Evolutionary conservation across 2,888 invertebrate species (phyloP), one percentile per base, ranked within the genome.

Genomic region (Tipula confusa): DNA sequence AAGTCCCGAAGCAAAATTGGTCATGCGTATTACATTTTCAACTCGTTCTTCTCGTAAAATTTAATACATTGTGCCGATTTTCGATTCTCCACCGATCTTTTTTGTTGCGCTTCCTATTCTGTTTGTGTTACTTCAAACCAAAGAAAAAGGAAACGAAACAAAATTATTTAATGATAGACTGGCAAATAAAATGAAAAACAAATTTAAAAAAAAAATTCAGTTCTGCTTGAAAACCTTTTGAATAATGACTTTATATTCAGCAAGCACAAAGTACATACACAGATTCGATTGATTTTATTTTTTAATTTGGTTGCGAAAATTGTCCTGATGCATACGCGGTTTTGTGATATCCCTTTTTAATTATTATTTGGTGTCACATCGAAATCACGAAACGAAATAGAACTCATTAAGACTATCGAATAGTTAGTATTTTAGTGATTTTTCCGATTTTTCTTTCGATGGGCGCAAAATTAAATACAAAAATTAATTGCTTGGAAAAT

Each of bases 401-500:
- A 64, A 64, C 6, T 64, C 64, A 64, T 64, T 64, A 64, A 24
- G 64, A 24, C 38, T 64, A 64, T 3, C 24, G 64, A 64, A 64
- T 64, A 64, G 64, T 24, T 24, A n/a, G 13, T 43, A 3, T 43
- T 43, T 43, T 43, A 15, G 15, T 24, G 64, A 24, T 64, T 64
- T 24, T 64, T 24, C n/a, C n/a, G n/a, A 64, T 64, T 24, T 64
- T 64, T 9, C 24, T 64, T 24, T 64, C 64, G 24, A 24, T 64
- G 64, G 64, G 64, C 64, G 11, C 18, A 64, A 24, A 64, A 64
- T 9, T 64, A 64, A 64, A 64, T 64, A 64, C 18, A 24, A 64
- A 64, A 64, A 64, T 64, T 64, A 64, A 64, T 64, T 64, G 24
- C 64, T 64, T 64, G 64, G 64, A 64, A 64, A 64, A 64, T 64